A percentile compares a stretch with the other conserved stretches of the same genome.
phyloP scores from a whole-genome alignment of 2,113 vertebrate genomes.

The Cyphomyrus plagiostoma region DNA sequence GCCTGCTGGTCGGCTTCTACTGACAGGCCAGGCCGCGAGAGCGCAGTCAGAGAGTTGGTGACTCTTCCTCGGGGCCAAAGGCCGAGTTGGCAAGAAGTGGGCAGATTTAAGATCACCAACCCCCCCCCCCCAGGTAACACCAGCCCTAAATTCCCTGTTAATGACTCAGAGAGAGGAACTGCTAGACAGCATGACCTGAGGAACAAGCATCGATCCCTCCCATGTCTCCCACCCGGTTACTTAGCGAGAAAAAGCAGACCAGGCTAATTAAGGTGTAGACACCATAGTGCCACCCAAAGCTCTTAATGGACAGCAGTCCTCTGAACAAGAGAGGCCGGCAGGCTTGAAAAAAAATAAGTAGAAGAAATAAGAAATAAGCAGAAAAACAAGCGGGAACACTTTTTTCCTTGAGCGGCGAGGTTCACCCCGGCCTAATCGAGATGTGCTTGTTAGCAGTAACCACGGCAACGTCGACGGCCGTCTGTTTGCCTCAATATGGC shows the following conservation, averaged over 20 bases:
- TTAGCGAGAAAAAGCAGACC: neutral
- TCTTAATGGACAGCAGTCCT: neutral
- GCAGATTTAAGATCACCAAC: neutral
- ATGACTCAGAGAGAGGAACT: neutral
- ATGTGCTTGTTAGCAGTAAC: slow-evolving; percentile 7
- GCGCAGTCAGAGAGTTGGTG: neutral
- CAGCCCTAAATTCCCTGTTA: neutral
- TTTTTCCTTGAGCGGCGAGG: neutral
- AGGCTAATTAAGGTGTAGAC: neutral
- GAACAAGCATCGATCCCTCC: neutral
- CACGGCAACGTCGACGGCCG: neutral
- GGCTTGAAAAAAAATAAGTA: neutral
- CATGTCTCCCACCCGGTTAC: neutral
- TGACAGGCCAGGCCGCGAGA: neutral
- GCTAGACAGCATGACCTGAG: neutral
- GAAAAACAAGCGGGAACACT: neutral
- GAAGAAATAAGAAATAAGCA: neutral
- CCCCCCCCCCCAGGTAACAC: neutral
- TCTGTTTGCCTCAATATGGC: slow-evolving; percentile 8
- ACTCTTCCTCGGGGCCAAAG: neutral
- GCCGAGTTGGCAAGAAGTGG: neutral
- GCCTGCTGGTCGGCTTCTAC: neutral
- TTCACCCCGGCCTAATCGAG: neutral
- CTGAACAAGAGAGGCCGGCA: neutral
- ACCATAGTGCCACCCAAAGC: neutral